Percentiles rank a stretch among this genome's conserved stretches.
Conservation (phyloP, 2,888 invertebrate species). For the Salticus scenicus region DNA sequence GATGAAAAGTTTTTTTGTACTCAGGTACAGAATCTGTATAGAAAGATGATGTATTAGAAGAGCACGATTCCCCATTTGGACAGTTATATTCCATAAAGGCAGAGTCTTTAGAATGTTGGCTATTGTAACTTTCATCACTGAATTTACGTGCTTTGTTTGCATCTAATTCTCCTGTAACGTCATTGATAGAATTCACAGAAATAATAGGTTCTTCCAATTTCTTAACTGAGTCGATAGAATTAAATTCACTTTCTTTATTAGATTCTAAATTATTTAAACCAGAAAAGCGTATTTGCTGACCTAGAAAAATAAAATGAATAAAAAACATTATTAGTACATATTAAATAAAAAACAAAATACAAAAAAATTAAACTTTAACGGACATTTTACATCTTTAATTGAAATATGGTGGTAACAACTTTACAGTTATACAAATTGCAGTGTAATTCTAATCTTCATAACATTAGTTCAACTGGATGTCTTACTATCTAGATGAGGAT, state of each 20-base stretch:
- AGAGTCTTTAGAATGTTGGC: constrained; percentile 9
- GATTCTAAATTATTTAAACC: constrained; percentile 71
- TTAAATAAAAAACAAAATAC: too few species aligned
- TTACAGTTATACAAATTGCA: too few species aligned
- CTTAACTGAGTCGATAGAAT: constrained; percentile 83
- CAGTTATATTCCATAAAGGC: background rate
- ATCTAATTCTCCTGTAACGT: background rate
- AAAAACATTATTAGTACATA: background rate
- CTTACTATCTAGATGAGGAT: too few species aligned
- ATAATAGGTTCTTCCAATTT: background rate
- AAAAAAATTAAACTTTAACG: background rate
- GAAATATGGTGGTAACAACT: too few species aligned
- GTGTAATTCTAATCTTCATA: too few species aligned
- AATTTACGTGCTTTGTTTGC: background rate
- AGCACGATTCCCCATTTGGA: background rate
- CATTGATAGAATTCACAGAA: background rate
- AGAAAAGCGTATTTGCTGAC: constrained; percentile 36
- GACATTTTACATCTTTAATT: too few species aligned
- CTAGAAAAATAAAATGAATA: constrained; percentile 7
- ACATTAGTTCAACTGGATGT: too few species aligned
- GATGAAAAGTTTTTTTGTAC: background rate
- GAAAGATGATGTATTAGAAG: background rate
- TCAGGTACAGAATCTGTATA: background rate
- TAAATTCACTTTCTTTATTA: constrained; percentile 87
- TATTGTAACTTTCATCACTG: constrained; percentile 7